These are phyloP conservation scores for Spermophilus dauricus DNA, from an alignment of 2,113 vertebrate genomes.

Conservation along the genomic window DNA sequence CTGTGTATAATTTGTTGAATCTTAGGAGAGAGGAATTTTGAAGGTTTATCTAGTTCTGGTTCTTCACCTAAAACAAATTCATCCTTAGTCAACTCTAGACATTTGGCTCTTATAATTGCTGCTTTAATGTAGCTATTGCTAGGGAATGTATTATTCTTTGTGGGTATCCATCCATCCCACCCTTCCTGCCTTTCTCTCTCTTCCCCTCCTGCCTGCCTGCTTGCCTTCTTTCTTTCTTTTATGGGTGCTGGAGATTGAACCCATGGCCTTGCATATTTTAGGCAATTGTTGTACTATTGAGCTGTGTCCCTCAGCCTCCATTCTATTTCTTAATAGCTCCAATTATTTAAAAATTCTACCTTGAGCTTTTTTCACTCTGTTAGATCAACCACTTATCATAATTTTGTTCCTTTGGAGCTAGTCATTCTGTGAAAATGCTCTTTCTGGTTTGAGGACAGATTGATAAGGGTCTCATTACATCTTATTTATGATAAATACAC, in stretches of 20 bases:
- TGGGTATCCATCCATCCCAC: not conserved
- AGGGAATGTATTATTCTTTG: not conserved
- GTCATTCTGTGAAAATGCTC: slow-evolving; percentile 1
- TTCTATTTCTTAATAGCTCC: slow-evolving; percentile 31
- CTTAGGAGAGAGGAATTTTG: slow-evolving; percentile 1
- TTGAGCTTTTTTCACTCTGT: not conserved
- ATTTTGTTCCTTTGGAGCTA: slow-evolving; percentile 24
- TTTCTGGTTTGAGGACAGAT: not conserved
- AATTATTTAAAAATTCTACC: slow-evolving; percentile 39
- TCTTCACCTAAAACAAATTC: not conserved
- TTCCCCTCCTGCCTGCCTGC: too few relatives aligned
- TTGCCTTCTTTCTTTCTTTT: too few relatives aligned
- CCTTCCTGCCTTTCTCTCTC: too few relatives aligned
- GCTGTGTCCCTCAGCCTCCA: too few relatives aligned
- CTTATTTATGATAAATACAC: not conserved
- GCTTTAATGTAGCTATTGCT: not conserved
- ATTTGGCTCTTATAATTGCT: not conserved
- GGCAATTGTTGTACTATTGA: too few relatives aligned
- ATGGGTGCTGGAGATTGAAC: too few relatives aligned
- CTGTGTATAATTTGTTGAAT: not conserved
- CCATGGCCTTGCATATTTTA: too few relatives aligned
- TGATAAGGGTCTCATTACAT: not conserved
- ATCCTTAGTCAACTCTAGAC: not conserved
- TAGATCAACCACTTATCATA: not conserved
- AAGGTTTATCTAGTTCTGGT: not conserved